Conservation (phyloP, 2,113 vertebrate species). For the Aspidoscelis tigris region DNA sequence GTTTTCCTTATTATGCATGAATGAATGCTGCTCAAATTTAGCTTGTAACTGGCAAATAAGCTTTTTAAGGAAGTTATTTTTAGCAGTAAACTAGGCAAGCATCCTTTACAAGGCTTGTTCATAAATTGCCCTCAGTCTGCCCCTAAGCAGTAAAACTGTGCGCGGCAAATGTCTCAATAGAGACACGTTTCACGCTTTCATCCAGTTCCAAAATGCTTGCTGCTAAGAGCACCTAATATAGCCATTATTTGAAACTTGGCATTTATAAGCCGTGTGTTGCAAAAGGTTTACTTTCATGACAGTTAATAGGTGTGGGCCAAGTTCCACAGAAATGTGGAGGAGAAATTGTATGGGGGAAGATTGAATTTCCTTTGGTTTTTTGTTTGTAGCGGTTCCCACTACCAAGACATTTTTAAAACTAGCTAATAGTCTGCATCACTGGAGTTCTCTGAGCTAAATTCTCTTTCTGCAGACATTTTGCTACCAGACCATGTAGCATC, state of each 20-base stretch:
- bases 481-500: too few species aligned
- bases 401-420: neutral
- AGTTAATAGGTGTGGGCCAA: constrained; percentile 10
- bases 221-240: constrained; percentile 1
- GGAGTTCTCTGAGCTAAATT: too few species aligned
- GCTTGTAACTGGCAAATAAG: too few species aligned
- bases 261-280: neutral
- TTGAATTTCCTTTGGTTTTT: neutral
- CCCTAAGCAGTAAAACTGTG: constrained; percentile 5
- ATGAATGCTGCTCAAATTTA: neutral
- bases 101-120: neutral
- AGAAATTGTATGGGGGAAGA: neutral
- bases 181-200: neutral
- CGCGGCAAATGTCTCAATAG: neutral
- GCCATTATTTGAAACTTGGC: constrained; percentile 18
- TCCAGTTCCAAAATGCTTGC: constrained; percentile 4
- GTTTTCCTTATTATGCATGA: constrained; percentile 6
- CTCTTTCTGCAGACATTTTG: too few species aligned
- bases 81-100: neutral
- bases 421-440: neutral
- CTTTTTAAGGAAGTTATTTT: neutral
- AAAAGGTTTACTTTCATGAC: constrained; percentile 12
- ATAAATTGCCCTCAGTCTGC: constrained; percentile 2
- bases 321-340: neutral
- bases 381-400: neutral